A percentile compares a stretch with the other conserved stretches of the same genome.
Conservation (phyloP, 2,113 vertebrate species). For the Psilopogon haemacephalus region DNA sequence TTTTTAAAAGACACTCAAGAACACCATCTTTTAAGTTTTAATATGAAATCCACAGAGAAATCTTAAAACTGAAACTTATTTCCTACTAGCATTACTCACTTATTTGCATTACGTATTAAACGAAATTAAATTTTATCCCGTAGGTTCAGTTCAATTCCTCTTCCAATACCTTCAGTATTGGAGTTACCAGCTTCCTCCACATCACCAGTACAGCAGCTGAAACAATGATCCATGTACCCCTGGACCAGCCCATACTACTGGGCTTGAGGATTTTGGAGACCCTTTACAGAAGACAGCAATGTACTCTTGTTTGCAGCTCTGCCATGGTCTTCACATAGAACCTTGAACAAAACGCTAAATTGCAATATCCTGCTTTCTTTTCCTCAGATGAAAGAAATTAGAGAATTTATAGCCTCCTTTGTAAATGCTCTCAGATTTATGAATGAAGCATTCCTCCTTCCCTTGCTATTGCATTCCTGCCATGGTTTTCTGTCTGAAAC, state of each 20-base stretch:
- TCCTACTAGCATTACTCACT: not conserved
- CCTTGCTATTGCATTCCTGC: not conserved
- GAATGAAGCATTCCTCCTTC: constrained; percentile 45
- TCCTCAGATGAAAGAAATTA: constrained; percentile 18
- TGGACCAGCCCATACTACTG: not conserved
- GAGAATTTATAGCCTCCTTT: constrained; percentile 28
- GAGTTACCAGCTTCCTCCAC: not conserved
- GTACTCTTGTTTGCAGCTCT: not conserved
- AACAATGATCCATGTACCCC: not conserved
- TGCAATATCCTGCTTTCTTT: not conserved
- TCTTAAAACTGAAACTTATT: not conserved
- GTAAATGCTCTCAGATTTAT: constrained; percentile 32
- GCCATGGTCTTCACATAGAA: not conserved
- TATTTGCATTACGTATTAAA: not conserved
- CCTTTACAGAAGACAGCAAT: not conserved
- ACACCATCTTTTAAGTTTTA: not conserved
- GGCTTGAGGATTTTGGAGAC: not conserved
- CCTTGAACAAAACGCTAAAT: not conserved
- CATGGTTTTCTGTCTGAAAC: constrained; percentile 4
- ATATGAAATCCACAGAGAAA: not conserved
- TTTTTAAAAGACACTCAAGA: not conserved
- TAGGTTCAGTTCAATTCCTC: not conserved
- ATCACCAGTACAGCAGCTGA: not conserved
- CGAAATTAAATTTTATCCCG: not conserved
- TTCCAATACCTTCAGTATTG: not conserved